A percentile compares a stretch with the other conserved stretches of the same genome.
These are phyloP conservation scores for Nebria ingens DNA, from an alignment of 1,140 invertebrate genomes.

Conservation along the genomic window DNA sequence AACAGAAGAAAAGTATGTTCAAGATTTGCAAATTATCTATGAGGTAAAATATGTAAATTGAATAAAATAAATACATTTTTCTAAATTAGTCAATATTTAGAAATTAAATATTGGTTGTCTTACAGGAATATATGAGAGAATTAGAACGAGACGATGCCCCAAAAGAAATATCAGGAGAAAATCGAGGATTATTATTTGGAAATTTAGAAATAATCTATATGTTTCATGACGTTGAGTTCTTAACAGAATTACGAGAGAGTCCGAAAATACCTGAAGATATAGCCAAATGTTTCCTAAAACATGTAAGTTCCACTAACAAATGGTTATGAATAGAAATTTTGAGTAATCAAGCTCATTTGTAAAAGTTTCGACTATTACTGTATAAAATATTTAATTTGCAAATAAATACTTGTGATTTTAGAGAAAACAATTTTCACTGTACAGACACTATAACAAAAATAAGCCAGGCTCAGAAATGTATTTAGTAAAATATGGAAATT, in stretches of 20 bases:
- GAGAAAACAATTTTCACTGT: neutral
- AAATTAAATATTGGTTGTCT: conserved; percentile 14
- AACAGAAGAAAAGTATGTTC: conserved; percentile 24
- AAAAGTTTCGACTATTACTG: too few relatives aligned
- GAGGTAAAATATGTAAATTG: conserved; percentile 17
- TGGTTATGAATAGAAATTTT: neutral
- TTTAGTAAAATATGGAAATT: neutral
- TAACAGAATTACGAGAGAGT: neutral
- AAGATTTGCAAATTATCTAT: conserved; percentile 21
- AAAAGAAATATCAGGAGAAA: conserved; percentile 13
- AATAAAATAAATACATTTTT: neutral
- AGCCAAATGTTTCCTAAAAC: conserved; percentile 4
- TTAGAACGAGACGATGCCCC: conserved; percentile 12
- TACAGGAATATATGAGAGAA: conserved; percentile 2
- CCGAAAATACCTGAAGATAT: neutral
- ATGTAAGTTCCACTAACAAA: neutral
- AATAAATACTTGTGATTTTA: neutral
- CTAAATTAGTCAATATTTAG: conserved; percentile 12
- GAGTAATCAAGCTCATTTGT: too few relatives aligned
- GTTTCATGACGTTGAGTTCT: neutral
- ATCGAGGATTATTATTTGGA: conserved; percentile 1
- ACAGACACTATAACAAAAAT: neutral
- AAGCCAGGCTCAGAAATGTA: neutral
- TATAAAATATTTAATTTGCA: too few relatives aligned
- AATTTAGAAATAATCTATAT: conserved; percentile 4